A percentile compares a stretch with the other conserved stretches of the same genome.
Evolutionary conservation across 1,140 invertebrate genomes (phyloP).

Genomic region (Hirudo medicinalis): DNA sequence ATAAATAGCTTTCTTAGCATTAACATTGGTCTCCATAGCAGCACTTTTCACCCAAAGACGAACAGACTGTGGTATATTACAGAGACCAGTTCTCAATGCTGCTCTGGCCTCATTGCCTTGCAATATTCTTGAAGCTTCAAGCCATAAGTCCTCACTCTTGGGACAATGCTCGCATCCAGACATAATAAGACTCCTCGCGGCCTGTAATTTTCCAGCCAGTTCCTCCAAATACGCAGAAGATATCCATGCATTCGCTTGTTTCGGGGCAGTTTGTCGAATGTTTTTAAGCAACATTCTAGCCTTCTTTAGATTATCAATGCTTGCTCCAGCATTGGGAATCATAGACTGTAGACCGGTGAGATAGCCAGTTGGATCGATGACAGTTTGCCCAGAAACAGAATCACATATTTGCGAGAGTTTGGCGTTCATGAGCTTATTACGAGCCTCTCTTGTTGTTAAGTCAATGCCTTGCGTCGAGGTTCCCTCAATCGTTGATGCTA

Average conservation of each 20-base stretch:
- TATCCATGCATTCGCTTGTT: slow-evolving; percentile 97
- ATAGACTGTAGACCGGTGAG: slow-evolving; percentile 95
- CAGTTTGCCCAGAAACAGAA: slow-evolving; percentile 95
- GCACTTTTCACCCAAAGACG: slow-evolving; percentile 96
- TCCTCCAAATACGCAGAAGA: slow-evolving; percentile 93
- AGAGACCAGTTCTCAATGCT: slow-evolving; percentile 52
- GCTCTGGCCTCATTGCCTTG: slow-evolving; percentile 84
- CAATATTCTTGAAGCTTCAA: slow-evolving; percentile 86
- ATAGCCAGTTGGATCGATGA: slow-evolving; percentile 98
- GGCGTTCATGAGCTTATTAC: slow-evolving; percentile 97
- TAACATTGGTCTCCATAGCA: slow-evolving; percentile 82
- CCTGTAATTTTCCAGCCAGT: slow-evolving; percentile 96
- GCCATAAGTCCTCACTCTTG: slow-evolving; percentile 91
- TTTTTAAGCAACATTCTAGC: slow-evolving; percentile 88
- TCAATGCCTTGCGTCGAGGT: slow-evolving; percentile 51
- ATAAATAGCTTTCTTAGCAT: slow-evolving; percentile 85
- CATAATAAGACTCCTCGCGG: slow-evolving; percentile 88
- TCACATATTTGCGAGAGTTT: slow-evolving; percentile 95
- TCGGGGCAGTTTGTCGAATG: slow-evolving; percentile 94
- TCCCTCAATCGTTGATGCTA: slow-evolving; percentile 34
- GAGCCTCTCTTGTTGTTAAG: slow-evolving; percentile 89
- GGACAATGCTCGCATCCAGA: slow-evolving; percentile 79
- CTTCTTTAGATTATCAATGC: slow-evolving; percentile 96
- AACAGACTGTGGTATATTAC: slow-evolving; percentile 55
- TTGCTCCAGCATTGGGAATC: slow-evolving; percentile 93